Percentiles rank a stretch among this genome's conserved stretches.
Conservation (phyloP, 2,113 vertebrate species). For the Leptodactylus fuscus region DNA sequence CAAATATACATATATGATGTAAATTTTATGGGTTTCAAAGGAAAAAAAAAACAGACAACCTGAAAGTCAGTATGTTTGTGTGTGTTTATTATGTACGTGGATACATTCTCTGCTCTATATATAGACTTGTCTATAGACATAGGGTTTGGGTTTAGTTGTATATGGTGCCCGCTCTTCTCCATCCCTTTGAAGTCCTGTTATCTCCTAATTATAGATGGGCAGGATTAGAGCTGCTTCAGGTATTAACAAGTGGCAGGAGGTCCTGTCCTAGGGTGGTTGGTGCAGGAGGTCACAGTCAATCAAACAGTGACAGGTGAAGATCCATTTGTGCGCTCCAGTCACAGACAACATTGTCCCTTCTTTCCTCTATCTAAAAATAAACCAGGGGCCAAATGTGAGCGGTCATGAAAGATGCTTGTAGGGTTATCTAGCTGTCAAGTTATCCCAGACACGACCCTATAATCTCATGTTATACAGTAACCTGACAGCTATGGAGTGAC, state of each 20-base stretch:
- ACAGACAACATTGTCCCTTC: slow-evolving; percentile 63
- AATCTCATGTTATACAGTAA: slow-evolving; percentile 33
- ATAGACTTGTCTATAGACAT: too few relatives aligned
- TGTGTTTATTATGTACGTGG: too few relatives aligned
- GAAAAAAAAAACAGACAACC: too few relatives aligned
- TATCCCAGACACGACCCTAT: slow-evolving; percentile 43
- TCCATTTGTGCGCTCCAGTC: slow-evolving; percentile 59
- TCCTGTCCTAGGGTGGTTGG: slow-evolving; percentile 7
- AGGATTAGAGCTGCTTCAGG: slow-evolving; percentile 56
- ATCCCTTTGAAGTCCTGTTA: slow-evolving; percentile 38
- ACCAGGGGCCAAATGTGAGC: background rate
- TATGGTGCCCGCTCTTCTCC: slow-evolving; percentile 5
- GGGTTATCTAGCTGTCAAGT: slow-evolving; percentile 49
- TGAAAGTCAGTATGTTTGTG: too few relatives aligned
- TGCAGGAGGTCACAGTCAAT: slow-evolving; percentile 62
- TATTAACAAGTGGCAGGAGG: slow-evolving; percentile 59
- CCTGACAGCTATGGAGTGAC: background rate
- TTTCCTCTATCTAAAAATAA: slow-evolving; percentile 70
- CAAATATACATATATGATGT: too few relatives aligned
- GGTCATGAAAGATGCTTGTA: slow-evolving; percentile 17
- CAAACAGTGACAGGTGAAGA: slow-evolving; percentile 66
- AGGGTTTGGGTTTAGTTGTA: background rate
- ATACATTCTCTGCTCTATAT: too few relatives aligned
- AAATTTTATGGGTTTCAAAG: too few relatives aligned
- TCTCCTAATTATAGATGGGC: slow-evolving; percentile 49